phyloP scores from a whole-genome alignment of 2,797 vertebrate species.

The Sitta carolinensis region DNA sequence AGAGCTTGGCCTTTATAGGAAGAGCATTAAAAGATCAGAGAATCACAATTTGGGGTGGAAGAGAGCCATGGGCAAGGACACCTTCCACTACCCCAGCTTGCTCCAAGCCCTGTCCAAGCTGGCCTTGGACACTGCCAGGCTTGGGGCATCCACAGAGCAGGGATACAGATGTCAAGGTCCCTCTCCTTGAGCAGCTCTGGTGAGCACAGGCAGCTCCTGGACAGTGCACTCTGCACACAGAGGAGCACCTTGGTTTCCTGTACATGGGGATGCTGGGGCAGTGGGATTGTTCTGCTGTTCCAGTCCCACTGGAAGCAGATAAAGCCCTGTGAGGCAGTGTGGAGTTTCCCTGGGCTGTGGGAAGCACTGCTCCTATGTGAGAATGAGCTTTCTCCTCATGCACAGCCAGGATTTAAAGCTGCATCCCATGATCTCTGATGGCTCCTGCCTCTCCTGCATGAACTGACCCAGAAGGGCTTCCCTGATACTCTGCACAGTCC shows the following conservation, averaged over 20 bases:
- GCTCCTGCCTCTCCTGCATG: background rate
- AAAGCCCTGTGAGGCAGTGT: fast-evolving
- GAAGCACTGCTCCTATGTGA: fast-evolving
- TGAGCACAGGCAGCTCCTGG: background rate
- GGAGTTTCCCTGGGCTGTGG: background rate
- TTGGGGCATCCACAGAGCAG: background rate
- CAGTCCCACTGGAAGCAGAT: background rate
- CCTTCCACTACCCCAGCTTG: background rate
- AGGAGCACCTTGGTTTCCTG: background rate
- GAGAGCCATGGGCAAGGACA: background rate
- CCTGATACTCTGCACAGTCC: background rate
- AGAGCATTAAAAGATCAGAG: background rate
- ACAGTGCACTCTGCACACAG: background rate
- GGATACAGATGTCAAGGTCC: background rate
- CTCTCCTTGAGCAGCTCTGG: background rate
- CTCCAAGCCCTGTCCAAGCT: background rate
- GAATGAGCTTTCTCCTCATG: background rate
- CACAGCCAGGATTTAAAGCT: background rate
- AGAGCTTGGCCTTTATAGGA: background rate
- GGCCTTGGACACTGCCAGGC: background rate
- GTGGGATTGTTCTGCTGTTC: background rate
- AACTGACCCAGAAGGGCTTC: background rate
- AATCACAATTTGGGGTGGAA: background rate
- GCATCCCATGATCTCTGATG: background rate
- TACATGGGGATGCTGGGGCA: background rate